Evolutionary conservation across 30 jellyfish, hydroid and myxozoan genomes (phyloP), one percentile per base, ranked within the genome.

Genomic region (Turritopsis dohrnii): DNA sequence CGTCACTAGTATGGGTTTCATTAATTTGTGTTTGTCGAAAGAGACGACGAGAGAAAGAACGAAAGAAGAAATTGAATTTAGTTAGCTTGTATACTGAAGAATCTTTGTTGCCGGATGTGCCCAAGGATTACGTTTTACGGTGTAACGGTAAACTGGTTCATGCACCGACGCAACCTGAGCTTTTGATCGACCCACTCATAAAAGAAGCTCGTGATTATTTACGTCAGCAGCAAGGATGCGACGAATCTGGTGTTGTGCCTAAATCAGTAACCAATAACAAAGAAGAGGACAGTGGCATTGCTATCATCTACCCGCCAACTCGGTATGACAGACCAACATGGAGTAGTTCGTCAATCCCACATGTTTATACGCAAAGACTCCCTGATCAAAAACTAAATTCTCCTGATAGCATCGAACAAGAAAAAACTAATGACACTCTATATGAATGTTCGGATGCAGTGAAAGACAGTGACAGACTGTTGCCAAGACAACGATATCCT

Each of bases 1-100:
- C 97, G 26, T 90, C 97, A 26, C 81, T 86, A 29, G 94, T 85
- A 19, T 90, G 97, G 97, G 93, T 90, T 21, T 26, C 80, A 3
- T 85, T 93, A 28, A 84, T 87, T 1, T 92, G 96, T 73, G 25
- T 74, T 65, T 93, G 98, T 88, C 86, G 96, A 21, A 41, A 53
- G 52, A 28, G 75, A 16, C 84, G 65, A 7, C 88, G 84, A 22
- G 79, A 53, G 20, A 24, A n/a, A 24, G 1, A 1, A 19, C 83
- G 84, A 65, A 24, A 21, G 18, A 0, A 3, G 28, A 69, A 82
- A 26, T 17, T 1, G 79, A 53, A 23, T 8, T 29, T 72, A 21
- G 52, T 65, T 0, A 81, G 83, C 84, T 21, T 21, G 53, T 41
- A 74, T 29, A 80, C 82, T 19, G 65, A 53, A 24, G 60, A 28